phyloP scores from a whole-genome alignment of 2,797 vertebrate genomes.

The Heteromormyrus szaboi region DNA sequence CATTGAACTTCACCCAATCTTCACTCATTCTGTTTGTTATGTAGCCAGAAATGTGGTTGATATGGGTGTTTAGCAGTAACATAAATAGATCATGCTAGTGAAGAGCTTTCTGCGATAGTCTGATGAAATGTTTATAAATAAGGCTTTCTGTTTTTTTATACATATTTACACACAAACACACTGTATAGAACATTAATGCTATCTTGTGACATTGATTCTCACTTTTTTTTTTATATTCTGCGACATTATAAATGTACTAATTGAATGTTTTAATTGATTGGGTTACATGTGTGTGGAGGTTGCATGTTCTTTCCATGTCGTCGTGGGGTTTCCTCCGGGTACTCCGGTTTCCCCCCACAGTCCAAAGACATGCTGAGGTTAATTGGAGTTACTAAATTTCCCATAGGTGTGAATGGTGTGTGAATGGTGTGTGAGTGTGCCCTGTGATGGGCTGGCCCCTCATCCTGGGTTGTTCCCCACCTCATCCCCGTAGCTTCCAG shows the following conservation, averaged over 20 bases:
- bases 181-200: background rate
- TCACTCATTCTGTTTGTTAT: background rate
- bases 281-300: too few relatives aligned
- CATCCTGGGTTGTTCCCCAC: too few relatives aligned
- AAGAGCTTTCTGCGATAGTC: background rate
- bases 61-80: background rate
- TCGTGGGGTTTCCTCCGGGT: too few relatives aligned
- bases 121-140: background rate
- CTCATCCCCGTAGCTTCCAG: too few relatives aligned
- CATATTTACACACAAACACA: background rate
- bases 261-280: background rate
- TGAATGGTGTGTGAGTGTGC: background rate
- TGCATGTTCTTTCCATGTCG: too few relatives aligned
- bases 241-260: background rate
- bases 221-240: background rate
- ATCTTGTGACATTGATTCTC: background rate
- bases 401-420: too few relatives aligned
- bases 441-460: too few relatives aligned
- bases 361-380: too few relatives aligned
- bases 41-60: background rate
- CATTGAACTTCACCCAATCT: background rate
- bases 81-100: background rate
- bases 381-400: too few relatives aligned
- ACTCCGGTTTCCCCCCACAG: too few relatives aligned
- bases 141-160: background rate